phyloP scores from a whole-genome alignment of 2,113 vertebrate genomes.

The Laterallus jamaicensis region DNA sequence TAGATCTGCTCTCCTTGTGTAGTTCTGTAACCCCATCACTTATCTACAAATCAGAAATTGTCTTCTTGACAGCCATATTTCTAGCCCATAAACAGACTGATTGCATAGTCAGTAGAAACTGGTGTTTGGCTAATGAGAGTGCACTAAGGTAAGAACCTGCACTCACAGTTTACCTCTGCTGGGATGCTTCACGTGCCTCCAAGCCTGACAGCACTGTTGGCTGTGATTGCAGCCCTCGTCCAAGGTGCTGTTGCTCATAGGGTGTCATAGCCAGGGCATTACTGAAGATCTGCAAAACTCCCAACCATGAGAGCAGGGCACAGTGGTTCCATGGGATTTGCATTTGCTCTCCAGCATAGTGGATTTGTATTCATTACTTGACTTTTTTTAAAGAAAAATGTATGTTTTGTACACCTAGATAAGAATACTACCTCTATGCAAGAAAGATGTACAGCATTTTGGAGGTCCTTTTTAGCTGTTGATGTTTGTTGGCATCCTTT shows the following conservation, averaged over 20 bases:
- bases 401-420: background rate
- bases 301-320: background rate
- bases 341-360: background rate
- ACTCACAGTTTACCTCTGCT: background rate
- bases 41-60: background rate
- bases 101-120: background rate
- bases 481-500: background rate
- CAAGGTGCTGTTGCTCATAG: accelerated
- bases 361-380: background rate
- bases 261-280: background rate
- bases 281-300: background rate
- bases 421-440: background rate
- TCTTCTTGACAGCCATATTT: background rate
- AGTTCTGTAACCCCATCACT: background rate
- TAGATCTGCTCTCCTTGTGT: background rate
- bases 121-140: background rate
- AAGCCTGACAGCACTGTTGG: background rate
- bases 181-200: accelerated
- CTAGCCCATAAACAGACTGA: background rate
- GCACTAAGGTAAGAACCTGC: background rate
- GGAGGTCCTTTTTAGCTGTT: background rate
- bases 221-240: background rate
- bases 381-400: background rate
- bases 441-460: background rate
- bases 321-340: background rate